Percentiles rank a stretch among this genome's conserved stretches.
These are phyloP conservation scores for Brachylomia viminalis DNA, from an alignment of 2,888 invertebrate species.

Conservation along the genomic window DNA sequence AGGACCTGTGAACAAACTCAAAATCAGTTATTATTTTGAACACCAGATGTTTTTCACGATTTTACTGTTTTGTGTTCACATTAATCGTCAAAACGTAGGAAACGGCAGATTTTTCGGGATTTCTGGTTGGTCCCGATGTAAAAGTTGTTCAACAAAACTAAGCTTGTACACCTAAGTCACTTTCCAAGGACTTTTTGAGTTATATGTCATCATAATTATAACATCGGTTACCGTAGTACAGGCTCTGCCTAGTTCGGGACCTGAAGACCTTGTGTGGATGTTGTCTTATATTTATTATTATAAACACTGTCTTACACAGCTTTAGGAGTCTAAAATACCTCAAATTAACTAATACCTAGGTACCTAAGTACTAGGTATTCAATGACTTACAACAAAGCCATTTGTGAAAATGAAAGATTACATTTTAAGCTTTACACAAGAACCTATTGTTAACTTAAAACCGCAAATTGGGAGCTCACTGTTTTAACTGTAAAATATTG, in stretches of 20 bases:
- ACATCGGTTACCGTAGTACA: too few species aligned
- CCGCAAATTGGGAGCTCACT: slow-evolving; percentile 39
- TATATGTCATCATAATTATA: background rate
- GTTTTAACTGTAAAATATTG: slow-evolving; percentile 48
- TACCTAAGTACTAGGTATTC: background rate
- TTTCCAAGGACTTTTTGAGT: background rate
- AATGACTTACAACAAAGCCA: background rate
- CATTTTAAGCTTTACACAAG: slow-evolving; percentile 27
- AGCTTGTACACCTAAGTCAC: background rate
- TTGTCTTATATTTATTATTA: too few species aligned
- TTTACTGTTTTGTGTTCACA: background rate
- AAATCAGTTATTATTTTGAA: background rate
- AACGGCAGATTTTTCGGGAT: background rate
- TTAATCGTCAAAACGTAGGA: background rate
- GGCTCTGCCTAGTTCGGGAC: too few species aligned
- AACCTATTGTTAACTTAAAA: slow-evolving; percentile 30
- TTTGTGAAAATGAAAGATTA: slow-evolving; percentile 13
- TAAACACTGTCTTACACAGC: background rate
- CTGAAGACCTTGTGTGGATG: too few species aligned
- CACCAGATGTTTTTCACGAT: background rate
- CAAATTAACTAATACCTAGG: too few species aligned
- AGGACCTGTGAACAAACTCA: background rate
- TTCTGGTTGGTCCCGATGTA: background rate
- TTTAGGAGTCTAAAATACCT: background rate
- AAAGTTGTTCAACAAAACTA: too few species aligned